Evolutionary conservation across 2,888 invertebrate species (phyloP).

Genomic region (Linnaemya vulpina): DNA sequence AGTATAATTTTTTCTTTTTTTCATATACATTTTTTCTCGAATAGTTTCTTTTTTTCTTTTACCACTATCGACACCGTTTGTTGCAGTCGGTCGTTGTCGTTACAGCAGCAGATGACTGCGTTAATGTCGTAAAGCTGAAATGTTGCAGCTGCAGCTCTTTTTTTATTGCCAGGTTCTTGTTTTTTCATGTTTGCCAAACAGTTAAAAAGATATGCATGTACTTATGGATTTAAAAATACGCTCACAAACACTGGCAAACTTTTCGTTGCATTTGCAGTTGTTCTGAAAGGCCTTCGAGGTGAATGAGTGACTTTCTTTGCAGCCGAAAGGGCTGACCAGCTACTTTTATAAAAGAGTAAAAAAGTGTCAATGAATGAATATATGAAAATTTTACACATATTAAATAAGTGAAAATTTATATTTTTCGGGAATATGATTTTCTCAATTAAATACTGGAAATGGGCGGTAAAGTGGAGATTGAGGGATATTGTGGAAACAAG

Average conservation of each 20-base stretch:
- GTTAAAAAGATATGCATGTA: conserved; percentile 6
- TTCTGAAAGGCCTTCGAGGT: conserved; percentile 44
- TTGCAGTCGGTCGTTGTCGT: conserved; percentile 29
- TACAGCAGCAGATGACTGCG: conserved; percentile 20
- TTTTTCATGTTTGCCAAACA: conserved; percentile 59
- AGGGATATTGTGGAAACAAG: too few species aligned
- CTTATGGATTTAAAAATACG: background rate
- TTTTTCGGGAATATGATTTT: too few species aligned
- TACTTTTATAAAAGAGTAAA: background rate
- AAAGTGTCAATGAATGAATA: background rate
- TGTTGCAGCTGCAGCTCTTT: conserved; percentile 60
- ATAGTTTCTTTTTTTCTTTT: conserved; percentile 43
- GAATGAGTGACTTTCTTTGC: conserved; percentile 65
- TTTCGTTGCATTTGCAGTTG: conserved; percentile 54
- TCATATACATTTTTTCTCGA: conserved; percentile 32
- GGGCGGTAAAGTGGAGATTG: too few species aligned
- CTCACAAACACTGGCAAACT: conserved; percentile 48
- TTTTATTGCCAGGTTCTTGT: conserved; percentile 38
- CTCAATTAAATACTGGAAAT: too few species aligned
- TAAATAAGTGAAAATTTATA: too few species aligned
- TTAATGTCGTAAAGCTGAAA: conserved; percentile 38
- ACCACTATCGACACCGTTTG: conserved; percentile 62
- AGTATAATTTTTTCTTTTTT: conserved; percentile 42
- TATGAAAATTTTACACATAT: background rate
- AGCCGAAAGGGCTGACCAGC: conserved; percentile 58